Base-by-base conservation (phyloP, 2,888 invertebrate species). In the Calameuta idolon region DNA sequence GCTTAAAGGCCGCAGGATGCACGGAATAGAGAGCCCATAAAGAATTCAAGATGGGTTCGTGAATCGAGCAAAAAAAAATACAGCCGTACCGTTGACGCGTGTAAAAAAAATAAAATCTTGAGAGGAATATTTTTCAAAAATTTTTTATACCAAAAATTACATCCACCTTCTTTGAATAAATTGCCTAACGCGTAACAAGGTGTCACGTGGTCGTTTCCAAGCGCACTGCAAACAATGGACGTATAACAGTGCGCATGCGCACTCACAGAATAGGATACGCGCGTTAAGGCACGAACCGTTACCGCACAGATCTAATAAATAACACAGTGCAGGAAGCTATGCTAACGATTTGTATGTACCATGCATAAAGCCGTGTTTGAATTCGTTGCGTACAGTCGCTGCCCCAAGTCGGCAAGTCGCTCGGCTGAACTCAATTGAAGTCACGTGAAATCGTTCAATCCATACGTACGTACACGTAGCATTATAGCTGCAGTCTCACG, bases 261-360 rank as follows among this genome's bases (percentile, higher is more conserved):
- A 75, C 71, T 78, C 79, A 77, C 71, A 82, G 23, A 55, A 23
- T 55, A 55, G 31, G 31, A 71, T 31, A 71, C 71, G 71, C 80
- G 81, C 83, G 82, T 81, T 83, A 55, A 84, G 81, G 85, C 81
- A 83, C 83, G 85, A 81, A 88, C 88, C 88, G 88, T 88, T 88
- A 87, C 77, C 74, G 80, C 82, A 80, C 82, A 83, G 84, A 86
- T 85, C 85, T 82, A 84, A 88, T 88, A 88, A 88, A 86, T 87
- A 87, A 87, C 81, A 78, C 81, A 82, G 80, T 83, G 80, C 83
- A 85, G 86, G 83, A 85, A 84, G 85, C 80, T 81, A 80, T 81
- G 76, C 79, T 77, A 79, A 77, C 82, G 86, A 87, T 86, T 87
- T 86, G 84, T 86, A 85, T 81, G 69, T 71, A 79, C 81, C 35